A percentile compares a stretch with the other conserved stretches of the same genome.
phyloP scores from a whole-genome alignment of 1,140 invertebrate genomes.

The Steinernema khuongi region DNA sequence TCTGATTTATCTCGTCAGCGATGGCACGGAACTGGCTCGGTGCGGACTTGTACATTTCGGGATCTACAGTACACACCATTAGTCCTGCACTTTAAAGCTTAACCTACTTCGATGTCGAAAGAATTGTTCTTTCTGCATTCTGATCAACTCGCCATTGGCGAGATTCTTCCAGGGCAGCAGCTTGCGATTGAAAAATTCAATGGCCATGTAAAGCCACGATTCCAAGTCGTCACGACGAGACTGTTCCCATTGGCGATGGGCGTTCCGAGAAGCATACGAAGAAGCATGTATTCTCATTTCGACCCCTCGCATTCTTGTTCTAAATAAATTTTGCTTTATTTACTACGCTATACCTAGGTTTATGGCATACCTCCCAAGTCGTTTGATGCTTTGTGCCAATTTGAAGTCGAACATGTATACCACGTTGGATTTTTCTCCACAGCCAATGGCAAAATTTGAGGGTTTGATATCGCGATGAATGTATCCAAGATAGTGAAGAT shows the following conservation, averaged over 20 bases:
- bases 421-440: neutral
- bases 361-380: neutral
- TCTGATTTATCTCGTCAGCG: neutral
- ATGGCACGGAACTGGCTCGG: neutral
- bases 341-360: neutral
- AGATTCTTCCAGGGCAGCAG: neutral
- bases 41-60: neutral
- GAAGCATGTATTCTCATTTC: neutral
- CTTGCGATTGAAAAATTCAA: neutral
- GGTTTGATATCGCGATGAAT: slow-evolving; percentile 34
- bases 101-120: neutral
- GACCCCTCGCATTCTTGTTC: neutral
- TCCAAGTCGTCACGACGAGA: neutral
- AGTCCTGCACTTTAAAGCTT: neutral
- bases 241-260: neutral
- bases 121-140: neutral
- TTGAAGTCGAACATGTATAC: neutral
- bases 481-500: slow-evolving; percentile 22
- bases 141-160: neutral
- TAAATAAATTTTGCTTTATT: too few relatives aligned
- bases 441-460: slow-evolving; percentile 30
- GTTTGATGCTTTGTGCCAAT: neutral
- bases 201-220: neutral
- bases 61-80: neutral
- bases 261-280: neutral